Conservation (phyloP, 2,797 vertebrate species). For the Alcedo atthis region DNA sequence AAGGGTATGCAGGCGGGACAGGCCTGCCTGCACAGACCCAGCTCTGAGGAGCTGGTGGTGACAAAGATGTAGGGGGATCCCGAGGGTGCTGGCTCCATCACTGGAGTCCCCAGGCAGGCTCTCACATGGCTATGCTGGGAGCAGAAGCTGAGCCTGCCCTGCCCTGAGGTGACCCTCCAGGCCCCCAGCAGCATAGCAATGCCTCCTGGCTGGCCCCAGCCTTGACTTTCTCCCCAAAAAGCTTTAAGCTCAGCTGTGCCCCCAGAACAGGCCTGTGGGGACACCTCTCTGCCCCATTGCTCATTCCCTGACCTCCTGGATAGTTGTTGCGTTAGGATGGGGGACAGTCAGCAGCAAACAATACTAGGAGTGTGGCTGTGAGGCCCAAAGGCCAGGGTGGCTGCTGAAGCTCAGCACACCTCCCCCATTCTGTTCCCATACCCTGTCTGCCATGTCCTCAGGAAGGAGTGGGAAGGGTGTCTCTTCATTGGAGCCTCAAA, state of each 20-base stretch:
- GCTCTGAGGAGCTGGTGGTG: background rate
- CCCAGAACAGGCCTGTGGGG: background rate
- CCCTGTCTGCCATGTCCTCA: background rate
- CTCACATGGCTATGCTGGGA: background rate
- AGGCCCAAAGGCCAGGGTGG: background rate
- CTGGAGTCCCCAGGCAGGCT: background rate
- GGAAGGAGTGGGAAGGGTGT: background rate
- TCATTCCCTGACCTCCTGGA: fast-evolving
- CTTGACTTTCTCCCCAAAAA: background rate
- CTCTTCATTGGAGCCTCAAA: background rate
- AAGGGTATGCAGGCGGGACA: background rate
- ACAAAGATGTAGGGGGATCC: background rate
- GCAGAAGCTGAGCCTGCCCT: background rate
- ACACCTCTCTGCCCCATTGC: background rate
- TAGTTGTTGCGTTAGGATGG: background rate
- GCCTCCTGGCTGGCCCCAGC: background rate
- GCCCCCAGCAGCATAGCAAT: background rate
- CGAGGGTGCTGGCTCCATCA: background rate
- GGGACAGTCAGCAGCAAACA: background rate
- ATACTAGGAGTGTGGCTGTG: background rate
- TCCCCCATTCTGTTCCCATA: background rate
- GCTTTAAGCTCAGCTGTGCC: background rate
- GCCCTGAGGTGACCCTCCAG: background rate
- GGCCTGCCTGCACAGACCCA: background rate
- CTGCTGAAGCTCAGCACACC: background rate